phyloP scores from a whole-genome alignment of 1,140 invertebrate species.

The Sminthurinus signatus region DNA sequence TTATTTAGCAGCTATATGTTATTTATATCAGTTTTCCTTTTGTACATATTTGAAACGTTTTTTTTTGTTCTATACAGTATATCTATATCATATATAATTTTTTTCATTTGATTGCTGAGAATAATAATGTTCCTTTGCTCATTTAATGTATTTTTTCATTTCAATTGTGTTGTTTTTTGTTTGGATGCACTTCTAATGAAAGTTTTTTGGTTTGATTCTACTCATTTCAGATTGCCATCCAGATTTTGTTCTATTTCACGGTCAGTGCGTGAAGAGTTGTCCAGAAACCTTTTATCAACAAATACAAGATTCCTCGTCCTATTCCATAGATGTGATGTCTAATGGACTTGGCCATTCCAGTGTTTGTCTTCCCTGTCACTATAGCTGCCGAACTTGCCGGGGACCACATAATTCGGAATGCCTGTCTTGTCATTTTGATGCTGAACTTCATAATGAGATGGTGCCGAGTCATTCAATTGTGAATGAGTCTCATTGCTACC shows the following conservation, averaged over 20 bases:
- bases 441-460: conserved; percentile 43
- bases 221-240: conserved; percentile 48
- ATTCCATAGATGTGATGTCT: neutral
- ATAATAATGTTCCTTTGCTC: no score
- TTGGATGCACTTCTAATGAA: no score
- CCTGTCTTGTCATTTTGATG: conserved; percentile 51
- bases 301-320: conserved; percentile 1
- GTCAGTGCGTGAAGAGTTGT: conserved; percentile 47
- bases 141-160: no score
- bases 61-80: no score
- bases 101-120: no score
- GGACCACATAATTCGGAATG: conserved; percentile 56
- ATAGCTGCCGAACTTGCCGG: conserved; percentile 52
- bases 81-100: no score
- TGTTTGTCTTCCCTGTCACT: conserved; percentile 52
- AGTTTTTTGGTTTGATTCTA: neutral
- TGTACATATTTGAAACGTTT: no score
- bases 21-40: no score
- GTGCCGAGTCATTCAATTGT: neutral
- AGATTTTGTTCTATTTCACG: conserved; percentile 45
- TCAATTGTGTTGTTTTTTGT: no score
- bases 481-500: conserved; percentile 33
- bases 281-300: conserved; percentile 43
- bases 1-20: no score
- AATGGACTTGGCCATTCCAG: neutral